These are phyloP conservation scores for Bruchidius siliquastri DNA, from an alignment of 2,888 invertebrate genomes.

Conservation along the genomic window DNA sequence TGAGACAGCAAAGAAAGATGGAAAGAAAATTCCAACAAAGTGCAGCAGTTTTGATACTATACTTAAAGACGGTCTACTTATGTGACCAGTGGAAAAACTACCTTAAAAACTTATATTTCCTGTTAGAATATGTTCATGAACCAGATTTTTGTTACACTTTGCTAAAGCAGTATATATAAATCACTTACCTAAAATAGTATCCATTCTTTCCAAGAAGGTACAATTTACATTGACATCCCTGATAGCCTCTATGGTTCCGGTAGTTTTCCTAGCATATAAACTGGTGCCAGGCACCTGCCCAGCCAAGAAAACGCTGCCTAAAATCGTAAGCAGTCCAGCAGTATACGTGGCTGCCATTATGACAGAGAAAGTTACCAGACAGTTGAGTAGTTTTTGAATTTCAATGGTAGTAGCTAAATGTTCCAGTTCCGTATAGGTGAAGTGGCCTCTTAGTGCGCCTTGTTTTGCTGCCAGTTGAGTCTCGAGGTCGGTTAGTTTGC, in stretches of 20 bases:
- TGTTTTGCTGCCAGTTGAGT: constrained; percentile 68
- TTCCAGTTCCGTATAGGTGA: constrained; percentile 75
- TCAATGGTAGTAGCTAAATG: constrained; percentile 52
- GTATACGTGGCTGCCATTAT: constrained; percentile 60
- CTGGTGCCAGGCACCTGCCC: constrained; percentile 52
- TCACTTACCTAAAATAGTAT: background rate
- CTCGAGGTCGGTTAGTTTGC: constrained; percentile 66
- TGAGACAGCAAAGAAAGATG: too few species aligned
- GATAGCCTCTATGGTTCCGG: background rate
- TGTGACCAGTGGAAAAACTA: too few species aligned
- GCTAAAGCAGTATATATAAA: background rate
- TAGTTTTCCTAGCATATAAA: constrained; percentile 25
- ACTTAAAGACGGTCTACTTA: too few species aligned
- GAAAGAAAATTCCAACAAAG: too few species aligned
- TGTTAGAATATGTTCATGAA: too few species aligned
- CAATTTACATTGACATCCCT: background rate
- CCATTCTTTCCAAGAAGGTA: background rate
- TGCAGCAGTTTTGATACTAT: too few species aligned
- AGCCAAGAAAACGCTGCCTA: constrained; percentile 55
- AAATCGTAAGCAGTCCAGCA: constrained; percentile 55
- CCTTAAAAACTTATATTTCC: too few species aligned
- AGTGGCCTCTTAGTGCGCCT: constrained; percentile 70
- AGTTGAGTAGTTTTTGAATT: constrained; percentile 49
- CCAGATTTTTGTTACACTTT: too few species aligned
- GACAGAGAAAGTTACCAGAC: constrained; percentile 52